These are phyloP conservation scores for Psammodynastes pulverulentus DNA, from an alignment of 2,113 vertebrate species.

Conservation along the genomic window DNA sequence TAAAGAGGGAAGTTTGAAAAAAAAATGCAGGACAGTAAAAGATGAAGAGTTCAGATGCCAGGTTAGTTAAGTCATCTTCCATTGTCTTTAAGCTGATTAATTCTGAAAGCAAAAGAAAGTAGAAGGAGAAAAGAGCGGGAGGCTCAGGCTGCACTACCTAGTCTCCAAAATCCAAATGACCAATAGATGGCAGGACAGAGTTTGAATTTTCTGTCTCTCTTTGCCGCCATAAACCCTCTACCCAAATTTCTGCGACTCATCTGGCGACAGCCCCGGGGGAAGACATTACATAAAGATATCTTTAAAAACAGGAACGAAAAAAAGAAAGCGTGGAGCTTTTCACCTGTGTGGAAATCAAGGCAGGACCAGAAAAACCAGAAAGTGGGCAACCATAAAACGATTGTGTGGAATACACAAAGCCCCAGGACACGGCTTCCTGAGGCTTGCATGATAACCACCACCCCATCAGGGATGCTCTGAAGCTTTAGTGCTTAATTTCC, in stretches of 20 bases:
- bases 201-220: background rate
- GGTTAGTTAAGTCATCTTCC: background rate
- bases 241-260: background rate
- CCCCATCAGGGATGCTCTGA: constrained; percentile 3
- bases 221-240: background rate
- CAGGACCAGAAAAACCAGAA: background rate
- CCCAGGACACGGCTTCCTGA: background rate
- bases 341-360: background rate
- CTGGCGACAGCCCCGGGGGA: background rate
- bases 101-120: background rate
- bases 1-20: background rate
- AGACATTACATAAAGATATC: background rate
- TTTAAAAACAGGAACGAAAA: background rate
- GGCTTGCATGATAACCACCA: background rate
- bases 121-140: background rate
- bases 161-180: background rate
- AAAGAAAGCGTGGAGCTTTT: background rate
- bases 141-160: background rate
- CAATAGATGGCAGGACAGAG: background rate
- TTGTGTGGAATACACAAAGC: background rate
- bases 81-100: background rate
- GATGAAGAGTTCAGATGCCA: background rate
- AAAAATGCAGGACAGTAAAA: background rate
- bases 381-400: background rate
- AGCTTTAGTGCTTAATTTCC: constrained; percentile 61